A percentile compares a stretch with the other conserved stretches of the same genome.
Conservation (phyloP, 2,888 invertebrate genomes). For the Sericinus montela region DNA sequence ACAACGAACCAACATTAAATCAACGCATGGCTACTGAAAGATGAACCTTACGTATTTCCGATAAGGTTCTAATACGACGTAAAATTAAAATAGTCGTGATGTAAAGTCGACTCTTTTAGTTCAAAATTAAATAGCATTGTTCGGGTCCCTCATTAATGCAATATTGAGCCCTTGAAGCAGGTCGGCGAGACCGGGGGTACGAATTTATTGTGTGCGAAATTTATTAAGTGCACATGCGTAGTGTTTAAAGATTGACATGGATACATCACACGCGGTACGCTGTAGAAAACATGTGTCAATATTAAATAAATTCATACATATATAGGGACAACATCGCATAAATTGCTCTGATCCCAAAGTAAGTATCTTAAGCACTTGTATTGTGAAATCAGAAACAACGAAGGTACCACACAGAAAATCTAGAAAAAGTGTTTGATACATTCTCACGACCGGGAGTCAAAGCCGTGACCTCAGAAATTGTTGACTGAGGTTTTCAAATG, state of each 20-base stretch:
- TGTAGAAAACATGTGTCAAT: neutral
- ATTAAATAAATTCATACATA: too few relatives aligned
- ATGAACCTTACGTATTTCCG: conserved; percentile 31
- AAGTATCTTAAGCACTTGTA: too few relatives aligned
- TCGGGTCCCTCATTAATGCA: conserved; percentile 68
- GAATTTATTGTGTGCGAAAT: conserved; percentile 66
- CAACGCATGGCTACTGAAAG: conserved; percentile 23
- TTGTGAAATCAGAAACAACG: too few relatives aligned
- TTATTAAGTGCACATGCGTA: conserved; percentile 44
- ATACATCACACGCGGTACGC: conserved; percentile 5
- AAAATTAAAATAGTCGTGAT: conserved; percentile 26
- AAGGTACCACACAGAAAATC: too few relatives aligned
- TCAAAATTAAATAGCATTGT: conserved; percentile 75
- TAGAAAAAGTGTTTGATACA: too few relatives aligned
- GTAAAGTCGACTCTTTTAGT: conserved; percentile 57
- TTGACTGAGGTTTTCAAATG: too few relatives aligned
- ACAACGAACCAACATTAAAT: conserved; percentile 23
- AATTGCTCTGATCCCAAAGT: too few relatives aligned
- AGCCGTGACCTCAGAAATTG: too few relatives aligned
- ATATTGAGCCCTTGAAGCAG: conserved; percentile 57
- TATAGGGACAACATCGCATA: too few relatives aligned
- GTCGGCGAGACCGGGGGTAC: conserved; percentile 38
- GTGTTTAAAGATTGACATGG: conserved; percentile 8
- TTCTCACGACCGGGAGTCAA: too few relatives aligned
- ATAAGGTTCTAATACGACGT: conserved; percentile 16